These are phyloP conservation scores for Melitaea athalia DNA, from an alignment of 2,888 invertebrate genomes.

Conservation along the genomic window DNA sequence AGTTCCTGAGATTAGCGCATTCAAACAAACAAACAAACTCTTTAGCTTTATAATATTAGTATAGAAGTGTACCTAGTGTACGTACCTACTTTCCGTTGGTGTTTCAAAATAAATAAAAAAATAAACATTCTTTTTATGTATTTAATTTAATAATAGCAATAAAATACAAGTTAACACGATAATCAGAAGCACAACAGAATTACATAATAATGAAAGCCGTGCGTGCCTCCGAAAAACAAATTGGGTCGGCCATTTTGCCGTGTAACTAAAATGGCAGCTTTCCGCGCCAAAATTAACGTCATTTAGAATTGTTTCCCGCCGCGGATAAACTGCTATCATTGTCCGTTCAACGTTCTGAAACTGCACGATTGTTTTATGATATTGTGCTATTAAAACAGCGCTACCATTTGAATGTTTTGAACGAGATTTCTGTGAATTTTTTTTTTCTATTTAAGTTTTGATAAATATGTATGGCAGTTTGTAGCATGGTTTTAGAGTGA, in stretches of 20 bases:
- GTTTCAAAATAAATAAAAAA: too few species aligned
- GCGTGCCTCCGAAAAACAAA: slow-evolving; percentile 36
- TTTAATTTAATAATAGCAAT: too few species aligned
- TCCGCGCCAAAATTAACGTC: slow-evolving; percentile 69
- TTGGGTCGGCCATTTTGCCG: slow-evolving; percentile 51
- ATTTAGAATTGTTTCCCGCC: slow-evolving; percentile 55
- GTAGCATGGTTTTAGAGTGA: too few species aligned
- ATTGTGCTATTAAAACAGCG: slow-evolving; percentile 56
- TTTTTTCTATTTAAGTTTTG: background rate
- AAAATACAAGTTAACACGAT: background rate
- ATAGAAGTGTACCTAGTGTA: too few species aligned
- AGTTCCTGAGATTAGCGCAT: too few species aligned
- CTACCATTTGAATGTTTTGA: slow-evolving; percentile 36
- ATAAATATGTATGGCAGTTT: background rate
- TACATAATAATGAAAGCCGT: slow-evolving; percentile 10
- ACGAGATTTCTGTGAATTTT: slow-evolving; percentile 26
- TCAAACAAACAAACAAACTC: too few species aligned
- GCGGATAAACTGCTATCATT: slow-evolving; percentile 69
- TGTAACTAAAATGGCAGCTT: slow-evolving; percentile 41
- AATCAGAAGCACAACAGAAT: background rate
- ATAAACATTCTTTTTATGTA: too few species aligned
- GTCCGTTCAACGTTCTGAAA: slow-evolving; percentile 44
- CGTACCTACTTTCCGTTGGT: too few species aligned
- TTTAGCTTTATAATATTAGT: too few species aligned
- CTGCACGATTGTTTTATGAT: slow-evolving; percentile 65